Conservation (phyloP, 2,888 invertebrate genomes). For the Parnassius glacialis region DNA sequence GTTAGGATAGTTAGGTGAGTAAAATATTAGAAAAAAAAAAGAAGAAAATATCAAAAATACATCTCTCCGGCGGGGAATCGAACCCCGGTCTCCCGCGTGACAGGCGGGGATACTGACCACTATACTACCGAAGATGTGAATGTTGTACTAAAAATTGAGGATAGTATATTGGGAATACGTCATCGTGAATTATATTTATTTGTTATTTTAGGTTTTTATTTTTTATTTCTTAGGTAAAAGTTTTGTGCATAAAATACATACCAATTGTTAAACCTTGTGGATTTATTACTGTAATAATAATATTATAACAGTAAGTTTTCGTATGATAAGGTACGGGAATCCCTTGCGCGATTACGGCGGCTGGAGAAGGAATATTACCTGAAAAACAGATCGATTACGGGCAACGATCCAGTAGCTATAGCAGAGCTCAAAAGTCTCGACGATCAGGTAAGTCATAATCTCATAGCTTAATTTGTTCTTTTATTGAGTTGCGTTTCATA, state of each 20-base stretch:
- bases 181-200: not conserved
- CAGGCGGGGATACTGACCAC: constrained; percentile 82
- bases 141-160: not conserved
- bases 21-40: not conserved
- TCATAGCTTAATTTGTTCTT: no score
- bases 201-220: no score
- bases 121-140: constrained; percentile 74
- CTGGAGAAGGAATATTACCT: constrained; percentile 95
- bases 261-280: no score
- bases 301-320: no score
- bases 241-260: no score
- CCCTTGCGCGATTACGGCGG: constrained; percentile 90
- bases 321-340: constrained; percentile 77
- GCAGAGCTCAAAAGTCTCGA: constrained; percentile 87
- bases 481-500: no score
- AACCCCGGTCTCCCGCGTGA: constrained; percentile 80
- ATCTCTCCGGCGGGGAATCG: constrained; percentile 50
- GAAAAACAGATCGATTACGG: constrained; percentile 89
- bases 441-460: constrained; percentile 73
- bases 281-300: no score
- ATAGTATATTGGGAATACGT: not conserved
- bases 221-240: no score
- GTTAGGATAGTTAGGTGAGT: no score
- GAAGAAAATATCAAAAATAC: constrained; percentile 23
- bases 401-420: constrained; percentile 72